These are phyloP conservation scores for Ormyrus thymus DNA, from an alignment of 2,888 invertebrate genomes.

Conservation along the genomic window DNA sequence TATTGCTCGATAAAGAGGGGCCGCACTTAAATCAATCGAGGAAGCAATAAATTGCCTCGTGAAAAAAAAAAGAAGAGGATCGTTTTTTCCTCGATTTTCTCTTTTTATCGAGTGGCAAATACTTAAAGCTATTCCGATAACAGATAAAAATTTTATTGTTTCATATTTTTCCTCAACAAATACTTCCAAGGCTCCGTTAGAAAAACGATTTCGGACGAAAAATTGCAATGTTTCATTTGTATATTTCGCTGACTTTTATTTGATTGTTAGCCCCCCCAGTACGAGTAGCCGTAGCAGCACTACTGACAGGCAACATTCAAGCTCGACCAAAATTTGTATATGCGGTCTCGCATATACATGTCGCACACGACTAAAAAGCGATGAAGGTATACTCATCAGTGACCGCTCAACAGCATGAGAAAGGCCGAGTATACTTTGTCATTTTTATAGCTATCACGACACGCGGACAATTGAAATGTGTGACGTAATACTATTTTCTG, in stretches of 20 bases:
- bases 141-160: background rate
- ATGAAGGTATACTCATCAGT: slow-evolving; percentile 72
- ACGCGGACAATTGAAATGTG: background rate
- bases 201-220: too few relatives aligned
- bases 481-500: too few relatives aligned
- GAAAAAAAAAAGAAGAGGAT: too few relatives aligned
- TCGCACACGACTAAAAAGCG: slow-evolving; percentile 9
- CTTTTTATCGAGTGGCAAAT: background rate
- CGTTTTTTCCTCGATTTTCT: background rate
- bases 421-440: slow-evolving; percentile 74
- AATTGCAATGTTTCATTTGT: background rate
- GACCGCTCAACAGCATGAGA: slow-evolving; percentile 75
- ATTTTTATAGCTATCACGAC: background rate
- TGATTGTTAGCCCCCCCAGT: slow-evolving; percentile 16
- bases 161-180: background rate
- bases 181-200: background rate
- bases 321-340: slow-evolving; percentile 31
- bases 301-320: slow-evolving; percentile 13
- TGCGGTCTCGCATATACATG: background rate
- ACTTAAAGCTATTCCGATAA: background rate
- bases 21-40: too few relatives aligned
- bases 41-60: too few relatives aligned
- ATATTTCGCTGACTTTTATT: slow-evolving; percentile 33
- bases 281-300: slow-evolving; percentile 20
- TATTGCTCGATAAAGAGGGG: slow-evolving; percentile 4